phyloP scores from a whole-genome alignment of 1,140 invertebrate genomes.

The Eumaeus atala region DNA sequence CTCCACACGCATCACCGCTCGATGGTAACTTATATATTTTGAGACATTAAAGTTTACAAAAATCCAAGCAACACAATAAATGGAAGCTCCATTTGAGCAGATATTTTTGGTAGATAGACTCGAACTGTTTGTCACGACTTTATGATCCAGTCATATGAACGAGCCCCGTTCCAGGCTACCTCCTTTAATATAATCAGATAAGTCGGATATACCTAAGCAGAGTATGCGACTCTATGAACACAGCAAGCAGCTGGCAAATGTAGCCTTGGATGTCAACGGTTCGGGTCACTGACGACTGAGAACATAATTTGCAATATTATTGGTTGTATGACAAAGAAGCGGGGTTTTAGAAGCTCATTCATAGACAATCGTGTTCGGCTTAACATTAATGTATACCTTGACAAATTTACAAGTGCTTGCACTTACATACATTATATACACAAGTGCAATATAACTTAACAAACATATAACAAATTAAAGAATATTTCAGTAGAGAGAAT shows the following conservation, averaged over 20 bases:
- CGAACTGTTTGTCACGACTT: background rate
- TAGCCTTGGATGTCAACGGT: no score
- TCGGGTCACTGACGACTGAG: no score
- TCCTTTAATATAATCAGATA: no score
- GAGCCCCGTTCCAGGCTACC: background rate
- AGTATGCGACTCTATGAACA: no score
- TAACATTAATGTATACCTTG: background rate
- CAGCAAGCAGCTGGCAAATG: no score
- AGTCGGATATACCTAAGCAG: no score
- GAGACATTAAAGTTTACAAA: background rate
- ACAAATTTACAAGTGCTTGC: background rate
- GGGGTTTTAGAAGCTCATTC: background rate
- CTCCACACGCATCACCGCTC: background rate
- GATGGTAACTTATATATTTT: background rate
- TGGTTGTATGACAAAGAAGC: background rate
- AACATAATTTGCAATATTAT: no score
- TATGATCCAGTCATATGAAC: background rate
- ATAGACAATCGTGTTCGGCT: background rate
- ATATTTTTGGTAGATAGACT: conserved; percentile 8
- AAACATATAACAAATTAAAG: conserved; percentile 69
- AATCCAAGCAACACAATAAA: background rate
- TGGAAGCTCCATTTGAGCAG: conserved; percentile 8
- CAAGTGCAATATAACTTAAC: conserved; percentile 58
- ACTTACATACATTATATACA: conserved; percentile 13
- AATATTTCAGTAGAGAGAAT: conserved; percentile 49